Evolutionary conservation across 2,888 invertebrate genomes (phyloP).

Genomic region (Eupithecia abbreviata): DNA sequence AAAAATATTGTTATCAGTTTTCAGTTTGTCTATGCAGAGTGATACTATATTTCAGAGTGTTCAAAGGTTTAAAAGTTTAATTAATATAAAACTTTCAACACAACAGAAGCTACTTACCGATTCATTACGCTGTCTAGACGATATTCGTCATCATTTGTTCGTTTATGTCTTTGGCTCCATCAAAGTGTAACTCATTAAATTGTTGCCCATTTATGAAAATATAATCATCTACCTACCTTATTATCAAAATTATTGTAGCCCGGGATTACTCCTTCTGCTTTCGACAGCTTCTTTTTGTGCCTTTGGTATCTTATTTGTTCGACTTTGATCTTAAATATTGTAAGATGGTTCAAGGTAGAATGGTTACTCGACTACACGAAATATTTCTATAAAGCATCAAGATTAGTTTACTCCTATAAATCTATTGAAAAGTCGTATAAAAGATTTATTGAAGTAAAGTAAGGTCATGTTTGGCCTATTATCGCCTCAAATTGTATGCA

Average conservation of each 20-base stretch:
- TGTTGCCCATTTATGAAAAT: neutral
- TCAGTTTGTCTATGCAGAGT: no score
- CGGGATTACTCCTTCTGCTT: neutral
- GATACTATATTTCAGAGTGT: neutral
- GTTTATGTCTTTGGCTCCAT: neutral
- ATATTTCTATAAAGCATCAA: conserved; percentile 54
- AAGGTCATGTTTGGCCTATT: conserved; percentile 71
- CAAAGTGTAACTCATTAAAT: no score
- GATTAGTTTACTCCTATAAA: conserved; percentile 44
- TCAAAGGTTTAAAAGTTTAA: neutral
- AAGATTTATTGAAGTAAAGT: conserved; percentile 67
- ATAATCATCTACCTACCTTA: neutral
- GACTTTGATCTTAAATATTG: no score
- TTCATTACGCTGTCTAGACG: neutral
- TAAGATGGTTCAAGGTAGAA: neutral
- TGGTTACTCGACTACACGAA: neutral
- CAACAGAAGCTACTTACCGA: neutral
- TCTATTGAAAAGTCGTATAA: conserved; percentile 67
- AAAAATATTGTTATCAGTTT: no score
- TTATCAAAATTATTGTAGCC: neutral
- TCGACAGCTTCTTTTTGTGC: neutral
- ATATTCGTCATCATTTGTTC: neutral
- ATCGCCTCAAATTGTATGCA: conserved; percentile 60
- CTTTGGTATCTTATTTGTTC: no score
- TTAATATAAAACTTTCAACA: neutral